These are phyloP conservation scores for Psococerastis gibbosa DNA, from an alignment of 2,888 invertebrate species.

Conservation along the genomic window DNA sequence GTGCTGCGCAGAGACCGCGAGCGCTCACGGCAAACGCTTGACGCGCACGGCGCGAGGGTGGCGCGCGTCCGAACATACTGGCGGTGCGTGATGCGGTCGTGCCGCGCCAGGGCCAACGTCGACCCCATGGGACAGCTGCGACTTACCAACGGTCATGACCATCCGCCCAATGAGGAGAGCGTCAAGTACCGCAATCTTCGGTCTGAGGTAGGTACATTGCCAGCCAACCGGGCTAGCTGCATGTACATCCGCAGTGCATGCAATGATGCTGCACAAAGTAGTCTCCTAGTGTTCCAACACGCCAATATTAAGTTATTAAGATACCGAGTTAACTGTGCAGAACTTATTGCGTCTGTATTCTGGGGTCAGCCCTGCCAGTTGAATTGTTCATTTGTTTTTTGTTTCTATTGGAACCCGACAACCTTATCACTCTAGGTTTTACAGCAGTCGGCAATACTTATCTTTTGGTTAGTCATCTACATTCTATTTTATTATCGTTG, in stretches of 20 bases:
- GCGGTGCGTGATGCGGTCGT: constrained; percentile 2
- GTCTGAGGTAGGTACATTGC: neutral
- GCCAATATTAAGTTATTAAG: neutral
- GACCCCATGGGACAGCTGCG: neutral
- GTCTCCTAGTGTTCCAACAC: too few species aligned
- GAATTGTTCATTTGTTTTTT: neutral
- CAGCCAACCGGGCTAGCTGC: too few species aligned
- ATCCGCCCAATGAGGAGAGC: constrained; percentile 6
- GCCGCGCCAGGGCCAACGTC: constrained; percentile 1
- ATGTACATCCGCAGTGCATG: too few species aligned
- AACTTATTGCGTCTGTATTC: too few species aligned
- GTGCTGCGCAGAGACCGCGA: constrained; percentile 15
- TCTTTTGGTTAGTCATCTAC: too few species aligned
- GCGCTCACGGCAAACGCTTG: neutral
- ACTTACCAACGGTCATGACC: neutral
- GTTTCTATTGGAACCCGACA: too few species aligned
- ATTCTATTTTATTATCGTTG: too few species aligned
- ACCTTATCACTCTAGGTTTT: too few species aligned
- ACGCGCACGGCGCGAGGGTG: constrained; percentile 1
- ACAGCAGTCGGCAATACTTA: too few species aligned
- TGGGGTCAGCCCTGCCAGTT: too few species aligned
- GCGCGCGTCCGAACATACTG: constrained; percentile 1
- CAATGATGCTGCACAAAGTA: too few species aligned
- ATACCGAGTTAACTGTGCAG: too few species aligned
- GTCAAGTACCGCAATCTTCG: constrained; percentile 9